These are phyloP conservation scores for Callosobruchus maculatus DNA, from an alignment of 2,888 invertebrate genomes.

Conservation along the genomic window DNA sequence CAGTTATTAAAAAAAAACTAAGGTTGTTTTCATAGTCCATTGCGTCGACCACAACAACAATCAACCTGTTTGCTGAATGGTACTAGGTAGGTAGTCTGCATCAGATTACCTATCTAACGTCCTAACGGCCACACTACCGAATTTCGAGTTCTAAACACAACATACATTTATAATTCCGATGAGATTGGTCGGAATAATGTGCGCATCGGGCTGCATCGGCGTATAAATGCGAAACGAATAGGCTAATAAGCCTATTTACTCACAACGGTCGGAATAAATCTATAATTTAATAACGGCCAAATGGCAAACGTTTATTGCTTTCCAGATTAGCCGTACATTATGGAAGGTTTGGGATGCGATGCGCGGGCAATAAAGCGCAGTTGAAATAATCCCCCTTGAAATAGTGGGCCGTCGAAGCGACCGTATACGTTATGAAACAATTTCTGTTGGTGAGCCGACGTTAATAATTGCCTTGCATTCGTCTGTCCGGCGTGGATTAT, in stretches of 20 bases:
- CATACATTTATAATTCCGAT: no score
- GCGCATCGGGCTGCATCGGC: background rate
- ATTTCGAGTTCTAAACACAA: no score
- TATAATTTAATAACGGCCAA: conserved; percentile 12
- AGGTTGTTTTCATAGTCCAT: no score
- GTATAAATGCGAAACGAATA: background rate
- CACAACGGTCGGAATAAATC: conserved; percentile 8
- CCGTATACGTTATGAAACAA: conserved; percentile 7
- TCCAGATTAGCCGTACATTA: conserved; percentile 9
- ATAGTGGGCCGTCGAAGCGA: background rate
- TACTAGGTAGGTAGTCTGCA: no score
- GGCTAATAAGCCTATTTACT: conserved; percentile 5
- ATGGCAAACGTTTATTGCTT: conserved; percentile 11
- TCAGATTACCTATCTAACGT: no score
- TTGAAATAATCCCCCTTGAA: conserved; percentile 3
- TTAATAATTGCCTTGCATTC: conserved; percentile 3
- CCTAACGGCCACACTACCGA: no score
- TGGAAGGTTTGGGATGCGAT: conserved; percentile 5
- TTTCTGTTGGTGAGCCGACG: conserved; percentile 5
- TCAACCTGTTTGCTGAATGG: no score
- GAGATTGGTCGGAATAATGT: background rate
- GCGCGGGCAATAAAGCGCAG: conserved; percentile 7
- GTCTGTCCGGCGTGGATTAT: background rate
- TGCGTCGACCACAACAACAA: no score
- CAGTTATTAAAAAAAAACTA: no score